Percentiles rank a stretch among this genome's conserved stretches.
phyloP scores from a whole-genome alignment of 1,140 invertebrate species.

The Geopemphigus sp. region DNA sequence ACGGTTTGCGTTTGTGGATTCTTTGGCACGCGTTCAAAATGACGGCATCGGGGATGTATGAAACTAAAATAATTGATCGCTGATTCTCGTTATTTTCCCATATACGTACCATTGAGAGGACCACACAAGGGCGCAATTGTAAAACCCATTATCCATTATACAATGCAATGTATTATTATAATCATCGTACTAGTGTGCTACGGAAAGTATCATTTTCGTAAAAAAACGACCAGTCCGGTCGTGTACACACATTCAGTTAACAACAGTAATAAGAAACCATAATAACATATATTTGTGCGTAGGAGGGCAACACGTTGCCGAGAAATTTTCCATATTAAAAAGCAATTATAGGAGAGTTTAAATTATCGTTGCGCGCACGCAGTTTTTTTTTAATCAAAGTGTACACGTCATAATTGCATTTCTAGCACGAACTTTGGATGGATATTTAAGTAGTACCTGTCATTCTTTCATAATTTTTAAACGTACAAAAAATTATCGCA shows the following conservation, averaged over 20 bases:
- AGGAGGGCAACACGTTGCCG: not conserved
- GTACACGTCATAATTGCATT: not conserved
- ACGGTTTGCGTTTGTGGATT: not conserved
- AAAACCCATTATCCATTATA: not conserved
- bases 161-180: not conserved
- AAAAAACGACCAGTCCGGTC: not conserved
- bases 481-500: too few species aligned
- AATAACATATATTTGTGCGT: constrained; percentile 21
- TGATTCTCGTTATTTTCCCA: not conserved
- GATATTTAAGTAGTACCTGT: too few species aligned
- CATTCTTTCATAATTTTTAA: too few species aligned
- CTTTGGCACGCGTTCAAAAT: not conserved
- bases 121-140: constrained; percentile 2
- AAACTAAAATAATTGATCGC: not conserved
- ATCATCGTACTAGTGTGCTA: not conserved
- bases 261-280: not conserved
- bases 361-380: not conserved
- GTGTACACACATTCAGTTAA: not conserved
- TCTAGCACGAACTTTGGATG: too few species aligned
- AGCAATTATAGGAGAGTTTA: not conserved
- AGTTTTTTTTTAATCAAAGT: not conserved
- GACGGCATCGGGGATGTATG: not conserved
- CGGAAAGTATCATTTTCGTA: not conserved
- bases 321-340: constrained; percentile 8
- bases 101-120: not conserved